Conservation (phyloP, 2,797 vertebrate species). For the Chloroceryle amazona region DNA sequence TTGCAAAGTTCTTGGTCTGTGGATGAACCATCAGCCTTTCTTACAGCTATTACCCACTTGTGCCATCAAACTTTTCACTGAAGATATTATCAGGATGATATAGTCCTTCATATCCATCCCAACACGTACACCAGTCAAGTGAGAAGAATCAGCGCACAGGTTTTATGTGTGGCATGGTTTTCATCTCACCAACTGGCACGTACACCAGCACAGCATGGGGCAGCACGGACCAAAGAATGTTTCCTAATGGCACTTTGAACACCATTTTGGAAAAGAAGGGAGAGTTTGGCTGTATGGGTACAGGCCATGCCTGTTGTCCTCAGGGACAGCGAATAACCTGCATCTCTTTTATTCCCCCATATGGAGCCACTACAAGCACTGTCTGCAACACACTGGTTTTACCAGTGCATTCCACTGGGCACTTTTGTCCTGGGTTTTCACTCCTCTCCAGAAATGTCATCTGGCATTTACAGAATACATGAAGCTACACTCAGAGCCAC, state of each 20-base stretch:
- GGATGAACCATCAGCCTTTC: not conserved
- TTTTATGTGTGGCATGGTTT: not conserved
- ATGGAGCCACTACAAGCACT: not conserved
- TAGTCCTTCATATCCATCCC: not conserved
- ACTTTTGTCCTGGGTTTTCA: not conserved
- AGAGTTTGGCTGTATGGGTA: not conserved
- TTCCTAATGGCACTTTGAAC: not conserved
- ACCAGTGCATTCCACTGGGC: not conserved
- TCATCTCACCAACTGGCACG: fast-evolving
- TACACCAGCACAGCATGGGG: fast-evolving
- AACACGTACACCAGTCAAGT: not conserved
- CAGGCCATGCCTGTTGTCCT: not conserved
- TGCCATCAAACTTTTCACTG: not conserved
- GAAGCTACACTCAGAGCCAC: not conserved
- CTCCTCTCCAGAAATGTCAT: not conserved
- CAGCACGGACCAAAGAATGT: not conserved
- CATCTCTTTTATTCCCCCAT: fast-evolving
- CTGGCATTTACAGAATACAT: not conserved
- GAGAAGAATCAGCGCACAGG: not conserved
- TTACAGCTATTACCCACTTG: not conserved
- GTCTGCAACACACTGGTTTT: not conserved
- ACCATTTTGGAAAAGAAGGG: not conserved
- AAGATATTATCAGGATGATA: not conserved
- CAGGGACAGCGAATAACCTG: not conserved
- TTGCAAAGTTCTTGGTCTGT: not conserved